Evolutionary conservation across 1,140 invertebrate genomes (phyloP), one percentile per base, ranked within the genome.

Genomic region (Euglossa dilemma): DNA sequence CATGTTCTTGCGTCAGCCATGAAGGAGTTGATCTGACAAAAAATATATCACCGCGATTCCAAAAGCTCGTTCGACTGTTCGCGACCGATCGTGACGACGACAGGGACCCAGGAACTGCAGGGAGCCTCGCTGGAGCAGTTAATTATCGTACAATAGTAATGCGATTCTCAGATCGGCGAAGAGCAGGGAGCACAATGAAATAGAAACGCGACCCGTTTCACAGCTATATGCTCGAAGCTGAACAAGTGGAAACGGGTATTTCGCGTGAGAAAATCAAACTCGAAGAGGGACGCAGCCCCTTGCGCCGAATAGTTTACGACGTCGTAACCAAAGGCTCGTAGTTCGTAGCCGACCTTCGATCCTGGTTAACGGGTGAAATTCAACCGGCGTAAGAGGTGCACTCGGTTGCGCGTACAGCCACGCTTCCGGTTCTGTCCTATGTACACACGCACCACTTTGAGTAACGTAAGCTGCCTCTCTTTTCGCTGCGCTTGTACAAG

Each of bases 131-230:
- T 43, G 16, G 52, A 67, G n/a, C 25, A 28, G 61, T 54, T 84
- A 74, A 81, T 84, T 54, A 59, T 59, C 2, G 43, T 28, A 47
- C 52, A 67, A 73, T n/a, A 47, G 45, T 28, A 28, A 74, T 25
- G 70, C 28, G 63, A 86, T 81, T 85, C 83, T 80, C 64, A 52
- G 50, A 23, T 36, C 11, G 9, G 43, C 16, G 45, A 79, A 18
- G 52, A 28, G 11, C 25, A 8, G 16, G 9, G 23, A 23, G 28
- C 25, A 69, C 66, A 85, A 82, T 71, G 72, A 76, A 85, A 82
- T 57, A 76, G 72, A 71, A 76, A 71, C 52, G 64, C 80, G 83
- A 76, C 79, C 83, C 57, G 72, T 71, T 85, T 85, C 83, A 54
- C 83, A 85, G 36, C 36, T 18, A 2, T 28, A 7, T 16, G 12